These are phyloP conservation scores for Polymixis lichenea DNA, from an alignment of 2,888 invertebrate species.

Conservation along the genomic window DNA sequence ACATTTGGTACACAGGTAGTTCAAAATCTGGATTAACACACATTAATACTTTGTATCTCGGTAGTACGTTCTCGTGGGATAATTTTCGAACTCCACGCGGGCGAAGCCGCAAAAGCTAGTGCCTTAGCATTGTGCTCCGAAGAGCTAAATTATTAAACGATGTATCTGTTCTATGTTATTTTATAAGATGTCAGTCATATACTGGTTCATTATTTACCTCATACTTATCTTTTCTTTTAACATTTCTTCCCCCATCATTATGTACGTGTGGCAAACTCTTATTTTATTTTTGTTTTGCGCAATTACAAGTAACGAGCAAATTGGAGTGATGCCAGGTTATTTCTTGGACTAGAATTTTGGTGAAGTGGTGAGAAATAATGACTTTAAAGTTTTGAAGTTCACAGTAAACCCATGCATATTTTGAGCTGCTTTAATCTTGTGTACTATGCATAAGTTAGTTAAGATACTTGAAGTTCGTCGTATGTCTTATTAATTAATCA, in stretches of 20 bases:
- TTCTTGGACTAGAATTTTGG: slow-evolving; percentile 7
- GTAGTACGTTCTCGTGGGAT: too few species aligned
- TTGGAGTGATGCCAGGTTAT: slow-evolving; percentile 29
- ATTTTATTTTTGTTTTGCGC: not conserved
- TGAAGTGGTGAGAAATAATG: not conserved
- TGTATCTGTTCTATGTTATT: not conserved
- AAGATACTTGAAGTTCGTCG: not conserved
- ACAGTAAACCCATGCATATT: slow-evolving; percentile 2
- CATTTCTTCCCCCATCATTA: not conserved
- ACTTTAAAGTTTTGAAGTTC: not conserved
- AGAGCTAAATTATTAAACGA: not conserved
- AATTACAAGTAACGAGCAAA: slow-evolving; percentile 15
- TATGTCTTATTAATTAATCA: slow-evolving; percentile 15
- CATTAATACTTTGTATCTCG: too few species aligned
- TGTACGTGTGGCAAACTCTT: not conserved
- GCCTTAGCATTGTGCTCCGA: too few species aligned
- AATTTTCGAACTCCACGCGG: too few species aligned
- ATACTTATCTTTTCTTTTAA: not conserved
- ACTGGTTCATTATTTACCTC: not conserved
- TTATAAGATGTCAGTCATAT: not conserved
- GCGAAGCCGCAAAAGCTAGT: too few species aligned
- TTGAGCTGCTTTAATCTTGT: not conserved
- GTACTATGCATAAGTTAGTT: not conserved
- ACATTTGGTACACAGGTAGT: too few species aligned
- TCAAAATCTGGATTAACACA: too few species aligned